Conservation (phyloP, 2,888 invertebrate genomes). For the Agrochola circellaris region DNA sequence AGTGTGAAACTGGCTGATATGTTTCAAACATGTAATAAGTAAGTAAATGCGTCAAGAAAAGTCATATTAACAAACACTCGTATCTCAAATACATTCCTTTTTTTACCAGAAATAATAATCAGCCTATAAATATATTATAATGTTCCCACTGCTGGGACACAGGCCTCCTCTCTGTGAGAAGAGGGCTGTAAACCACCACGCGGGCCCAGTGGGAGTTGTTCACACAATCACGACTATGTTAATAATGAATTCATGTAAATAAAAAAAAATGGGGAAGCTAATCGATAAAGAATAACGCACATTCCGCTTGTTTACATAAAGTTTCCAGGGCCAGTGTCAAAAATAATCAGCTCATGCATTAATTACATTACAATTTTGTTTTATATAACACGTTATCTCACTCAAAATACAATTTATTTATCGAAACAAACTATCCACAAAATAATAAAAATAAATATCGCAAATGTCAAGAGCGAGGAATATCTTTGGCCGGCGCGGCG, state of each 20-base stretch:
- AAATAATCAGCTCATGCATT: constrained; percentile 3
- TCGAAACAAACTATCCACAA: constrained; percentile 2
- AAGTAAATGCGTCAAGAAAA: background rate
- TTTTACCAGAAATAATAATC: too few species aligned
- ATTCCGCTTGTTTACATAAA: constrained; percentile 1
- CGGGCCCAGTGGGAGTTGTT: too few species aligned
- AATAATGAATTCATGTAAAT: background rate
- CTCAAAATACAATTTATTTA: background rate
- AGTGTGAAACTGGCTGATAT: background rate
- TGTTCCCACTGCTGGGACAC: too few species aligned
- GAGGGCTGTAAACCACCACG: too few species aligned
- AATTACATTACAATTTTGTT: background rate
- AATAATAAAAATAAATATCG: constrained; percentile 34
- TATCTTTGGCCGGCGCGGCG: constrained; percentile 45
- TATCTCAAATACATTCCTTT: background rate
- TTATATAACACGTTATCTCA: constrained; percentile 6
- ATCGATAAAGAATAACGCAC: background rate
- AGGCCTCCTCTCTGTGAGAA: too few species aligned
- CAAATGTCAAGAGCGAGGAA: constrained; percentile 56
- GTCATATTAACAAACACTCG: background rate
- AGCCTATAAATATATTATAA: too few species aligned
- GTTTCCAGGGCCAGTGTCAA: constrained; percentile 24
- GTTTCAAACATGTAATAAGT: background rate
- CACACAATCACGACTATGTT: background rate
- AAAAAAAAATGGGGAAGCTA: background rate